phyloP scores from a whole-genome alignment of 1,140 invertebrate genomes.

The Euura saliciscinereae region DNA sequence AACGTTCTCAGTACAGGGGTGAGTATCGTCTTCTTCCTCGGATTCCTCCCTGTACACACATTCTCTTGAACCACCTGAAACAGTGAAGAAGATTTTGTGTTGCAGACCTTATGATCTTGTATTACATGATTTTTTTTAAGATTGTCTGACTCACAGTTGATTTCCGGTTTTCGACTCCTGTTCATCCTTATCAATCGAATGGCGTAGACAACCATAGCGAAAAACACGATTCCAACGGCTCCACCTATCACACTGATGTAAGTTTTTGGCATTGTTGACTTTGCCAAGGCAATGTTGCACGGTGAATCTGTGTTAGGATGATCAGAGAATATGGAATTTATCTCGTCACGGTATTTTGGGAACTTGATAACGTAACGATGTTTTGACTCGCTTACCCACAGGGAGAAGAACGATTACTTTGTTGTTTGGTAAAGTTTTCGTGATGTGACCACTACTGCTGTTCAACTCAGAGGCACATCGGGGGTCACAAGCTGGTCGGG shows the following conservation, averaged over 20 bases:
- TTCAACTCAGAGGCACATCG: not conserved
- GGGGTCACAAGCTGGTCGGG: not conserved
- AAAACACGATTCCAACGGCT: not conserved
- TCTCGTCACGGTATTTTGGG: no score
- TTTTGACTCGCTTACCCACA: not conserved
- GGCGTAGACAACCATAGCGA: not conserved
- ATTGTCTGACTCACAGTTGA: not conserved
- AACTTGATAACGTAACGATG: not conserved
- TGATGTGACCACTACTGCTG: not conserved
- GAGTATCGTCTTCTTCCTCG: not conserved
- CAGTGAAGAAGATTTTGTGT: no score
- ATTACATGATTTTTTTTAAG: not conserved
- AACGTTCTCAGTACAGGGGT: no score
- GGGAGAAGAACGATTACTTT: not conserved
- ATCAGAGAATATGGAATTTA: no score
- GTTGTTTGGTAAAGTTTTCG: not conserved
- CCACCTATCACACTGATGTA: constrained; percentile 3
- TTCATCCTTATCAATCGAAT: not conserved
- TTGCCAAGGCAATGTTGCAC: not conserved
- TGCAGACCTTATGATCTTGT: no score
- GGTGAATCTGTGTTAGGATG: not conserved
- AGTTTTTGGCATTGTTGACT: not conserved
- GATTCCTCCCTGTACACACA: not conserved
- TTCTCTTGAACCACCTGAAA: not conserved
- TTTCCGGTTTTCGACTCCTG: not conserved